Base-by-base conservation (phyloP, 2,113 vertebrate species). In the Sclerurus mexicanus region DNA sequence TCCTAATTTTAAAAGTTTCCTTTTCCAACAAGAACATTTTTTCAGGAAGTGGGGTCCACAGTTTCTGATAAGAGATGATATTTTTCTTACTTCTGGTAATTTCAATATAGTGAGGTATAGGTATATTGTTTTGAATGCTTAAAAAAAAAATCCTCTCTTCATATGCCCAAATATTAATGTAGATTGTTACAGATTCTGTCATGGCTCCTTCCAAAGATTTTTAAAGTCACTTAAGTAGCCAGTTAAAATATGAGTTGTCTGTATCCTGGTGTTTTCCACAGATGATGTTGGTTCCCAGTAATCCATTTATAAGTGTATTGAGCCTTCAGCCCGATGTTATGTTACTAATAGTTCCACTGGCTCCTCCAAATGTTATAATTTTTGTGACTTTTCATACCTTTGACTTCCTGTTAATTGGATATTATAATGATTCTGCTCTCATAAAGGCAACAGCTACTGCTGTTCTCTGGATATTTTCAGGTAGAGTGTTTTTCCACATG, bases 381-480 rank as follows among this genome's bases (percentile, higher is more conserved):
- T 88, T 91, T 9, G 13, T 77, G 71, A 74, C 67, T 87, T 88
- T 59, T 44, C 27, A 23, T 68, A 66, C 14, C 28, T 91, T 90
- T 90, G 87, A 88, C 55, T 53, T 96, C 37, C n/a, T 88, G 69
- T 95, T 95, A 87, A 85, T 67, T 44, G 2, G n/a, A 23, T 79
- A 64, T 82, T 81, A 24, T 49, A 93, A 85, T 66, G 42, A 69
- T 59, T 85, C 42, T 80, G 9, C 49, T 75, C 56, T 53, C 0
- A 0, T n/a, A n/a, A 46, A 78, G 18, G 47, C 40, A 91, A 58
- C 24, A 25, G 56, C 59, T 81, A 72, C 30, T 50, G 24, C 16
- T 68, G 7, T 62, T 87, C 58, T 77, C 19, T 28, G 63, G 50
- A 55, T 88, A 67, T 28, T 74, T 35, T 90, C 55, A 58, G 49